phyloP scores from a whole-genome alignment of 2,888 invertebrate species.

The Malachius bipustulatus region DNA sequence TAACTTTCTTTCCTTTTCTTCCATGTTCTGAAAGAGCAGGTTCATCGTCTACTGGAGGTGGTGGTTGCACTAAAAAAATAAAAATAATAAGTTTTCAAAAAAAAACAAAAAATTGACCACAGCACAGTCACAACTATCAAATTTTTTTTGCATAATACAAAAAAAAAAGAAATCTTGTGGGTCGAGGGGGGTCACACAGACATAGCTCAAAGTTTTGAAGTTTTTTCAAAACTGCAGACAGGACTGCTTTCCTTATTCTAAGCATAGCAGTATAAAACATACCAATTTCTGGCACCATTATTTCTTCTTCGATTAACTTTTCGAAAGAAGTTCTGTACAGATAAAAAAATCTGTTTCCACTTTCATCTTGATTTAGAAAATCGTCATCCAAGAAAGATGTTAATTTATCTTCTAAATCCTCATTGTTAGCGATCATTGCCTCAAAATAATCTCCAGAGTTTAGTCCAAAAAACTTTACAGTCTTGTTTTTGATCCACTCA shows the following conservation, averaged over 20 bases:
- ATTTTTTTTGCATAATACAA: constrained; percentile 1
- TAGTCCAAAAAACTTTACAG: constrained; percentile 46
- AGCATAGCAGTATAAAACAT: too few relatives aligned
- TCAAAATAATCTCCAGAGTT: constrained; percentile 46
- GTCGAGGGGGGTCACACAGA: neutral
- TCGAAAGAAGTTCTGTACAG: constrained; percentile 60
- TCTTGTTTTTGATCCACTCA: constrained; percentile 56
- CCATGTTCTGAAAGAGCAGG: too few relatives aligned
- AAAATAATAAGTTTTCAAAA: too few relatives aligned
- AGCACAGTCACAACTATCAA: too few relatives aligned
- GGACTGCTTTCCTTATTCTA: too few relatives aligned
- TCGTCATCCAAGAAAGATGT: constrained; percentile 43
- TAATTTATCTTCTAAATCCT: constrained; percentile 43
- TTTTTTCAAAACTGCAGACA: too few relatives aligned
- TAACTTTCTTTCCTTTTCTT: constrained; percentile 20
- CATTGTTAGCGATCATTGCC: constrained; percentile 42
- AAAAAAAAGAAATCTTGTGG: neutral
- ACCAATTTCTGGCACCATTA: constrained; percentile 62
- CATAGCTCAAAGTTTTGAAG: too few relatives aligned
- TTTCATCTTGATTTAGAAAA: constrained; percentile 36
- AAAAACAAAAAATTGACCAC: too few relatives aligned
- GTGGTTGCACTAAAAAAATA: too few relatives aligned
- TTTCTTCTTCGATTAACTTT: constrained; percentile 62
- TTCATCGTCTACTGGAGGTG: too few relatives aligned
- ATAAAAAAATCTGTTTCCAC: constrained; percentile 50